Conservation (phyloP, 1,140 invertebrate species). For the Drepana arcuata region DNA sequence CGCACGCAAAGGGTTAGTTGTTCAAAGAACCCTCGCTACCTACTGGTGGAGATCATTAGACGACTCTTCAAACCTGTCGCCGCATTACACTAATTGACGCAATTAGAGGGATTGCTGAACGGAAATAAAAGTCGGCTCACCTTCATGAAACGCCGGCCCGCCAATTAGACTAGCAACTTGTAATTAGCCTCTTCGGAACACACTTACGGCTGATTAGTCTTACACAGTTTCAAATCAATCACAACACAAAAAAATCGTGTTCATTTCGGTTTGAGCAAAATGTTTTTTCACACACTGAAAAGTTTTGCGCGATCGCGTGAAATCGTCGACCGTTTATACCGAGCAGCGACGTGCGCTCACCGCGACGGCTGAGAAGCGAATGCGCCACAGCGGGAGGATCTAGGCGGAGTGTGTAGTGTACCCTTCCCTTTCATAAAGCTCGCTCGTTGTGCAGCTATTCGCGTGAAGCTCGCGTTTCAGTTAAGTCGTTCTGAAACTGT, state of each 20-base stretch:
- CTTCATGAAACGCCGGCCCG: conserved; percentile 68
- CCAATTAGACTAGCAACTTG: conserved; percentile 63
- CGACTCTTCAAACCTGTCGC: conserved; percentile 65
- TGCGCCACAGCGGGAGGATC: conserved; percentile 34
- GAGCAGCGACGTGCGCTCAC: conserved; percentile 30
- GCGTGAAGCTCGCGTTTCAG: conserved; percentile 16
- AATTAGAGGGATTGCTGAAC: conserved; percentile 71
- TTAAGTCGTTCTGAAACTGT: conserved; percentile 25
- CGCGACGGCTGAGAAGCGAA: conserved; percentile 37
- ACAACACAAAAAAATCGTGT: conserved; percentile 46
- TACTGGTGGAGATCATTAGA: conserved; percentile 55
- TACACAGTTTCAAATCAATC: conserved; percentile 39
- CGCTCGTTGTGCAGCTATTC: conserved; percentile 52
- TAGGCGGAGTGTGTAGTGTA: conserved; percentile 48
- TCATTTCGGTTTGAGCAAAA: conserved; percentile 33
- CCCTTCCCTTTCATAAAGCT: conserved; percentile 60
- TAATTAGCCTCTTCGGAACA: conserved; percentile 62
- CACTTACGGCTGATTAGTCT: conserved; percentile 40
- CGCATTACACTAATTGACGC: conserved; percentile 71
- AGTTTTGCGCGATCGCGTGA: conserved; percentile 62
- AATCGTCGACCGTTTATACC: too few species aligned
- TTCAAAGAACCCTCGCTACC: too few species aligned
- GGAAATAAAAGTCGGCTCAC: conserved; percentile 70
- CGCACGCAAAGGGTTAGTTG: too few species aligned
- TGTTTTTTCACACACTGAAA: conserved; percentile 52